Conservation (phyloP, 2,888 invertebrate genomes). For the Ypsolopha scabrella region DNA sequence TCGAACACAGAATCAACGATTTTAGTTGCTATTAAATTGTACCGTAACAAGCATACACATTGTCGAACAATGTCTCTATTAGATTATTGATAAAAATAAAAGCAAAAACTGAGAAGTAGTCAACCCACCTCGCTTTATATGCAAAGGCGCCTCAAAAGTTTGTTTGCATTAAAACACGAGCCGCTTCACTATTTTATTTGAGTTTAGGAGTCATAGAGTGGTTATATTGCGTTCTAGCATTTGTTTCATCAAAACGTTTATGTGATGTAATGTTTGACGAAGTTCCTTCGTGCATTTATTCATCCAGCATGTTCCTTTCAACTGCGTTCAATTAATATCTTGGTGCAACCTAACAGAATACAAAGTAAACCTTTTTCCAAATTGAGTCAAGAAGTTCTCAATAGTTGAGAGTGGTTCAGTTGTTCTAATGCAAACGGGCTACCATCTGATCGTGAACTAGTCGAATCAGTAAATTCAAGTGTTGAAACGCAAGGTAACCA, state of each 20-base stretch:
- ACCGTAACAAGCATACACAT: slow-evolving; percentile 18
- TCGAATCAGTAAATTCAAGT: slow-evolving; percentile 38
- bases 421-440: slow-evolving; percentile 71
- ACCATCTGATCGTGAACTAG: slow-evolving; percentile 32
- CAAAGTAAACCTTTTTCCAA: slow-evolving; percentile 12
- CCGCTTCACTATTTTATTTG: slow-evolving; percentile 70
- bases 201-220: slow-evolving; percentile 63
- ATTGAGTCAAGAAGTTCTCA: slow-evolving; percentile 4
- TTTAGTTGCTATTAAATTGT: slow-evolving; percentile 23
- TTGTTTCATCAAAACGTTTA: slow-evolving; percentile 44
- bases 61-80: slow-evolving; percentile 13
- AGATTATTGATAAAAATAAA: slow-evolving; percentile 50
- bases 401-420: slow-evolving; percentile 36
- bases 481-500: slow-evolving; percentile 69
- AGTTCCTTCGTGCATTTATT: slow-evolving; percentile 37
- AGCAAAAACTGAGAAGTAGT: slow-evolving; percentile 67
- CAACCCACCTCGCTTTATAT: slow-evolving; percentile 71
- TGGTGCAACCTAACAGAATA: slow-evolving; percentile 37
- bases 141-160: slow-evolving; percentile 71
- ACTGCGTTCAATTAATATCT: slow-evolving; percentile 30
- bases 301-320: slow-evolving; percentile 43
- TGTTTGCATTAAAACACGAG: slow-evolving; percentile 71
- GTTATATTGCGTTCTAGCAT: slow-evolving; percentile 70
- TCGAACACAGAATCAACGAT: slow-evolving; percentile 23
- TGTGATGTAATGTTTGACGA: slow-evolving; percentile 31